Conservation (phyloP, 2,113 vertebrate genomes). For the Bettongia penicillata region DNA sequence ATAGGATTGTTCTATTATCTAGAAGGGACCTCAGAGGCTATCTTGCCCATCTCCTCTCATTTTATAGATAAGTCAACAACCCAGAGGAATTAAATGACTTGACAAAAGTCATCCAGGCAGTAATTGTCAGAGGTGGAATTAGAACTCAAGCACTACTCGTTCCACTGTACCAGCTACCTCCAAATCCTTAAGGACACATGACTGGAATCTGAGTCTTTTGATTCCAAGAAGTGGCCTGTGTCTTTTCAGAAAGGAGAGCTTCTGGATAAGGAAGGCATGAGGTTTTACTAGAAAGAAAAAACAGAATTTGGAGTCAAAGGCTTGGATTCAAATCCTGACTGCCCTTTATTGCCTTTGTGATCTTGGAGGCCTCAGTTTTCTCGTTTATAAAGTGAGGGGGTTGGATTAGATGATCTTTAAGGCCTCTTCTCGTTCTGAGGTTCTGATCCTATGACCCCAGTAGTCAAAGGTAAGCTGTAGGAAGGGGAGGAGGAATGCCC, state of each 20-base stretch:
- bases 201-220: neutral
- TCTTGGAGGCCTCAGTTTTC: neutral
- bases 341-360: no score
- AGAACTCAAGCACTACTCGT: neutral
- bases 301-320: neutral
- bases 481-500: neutral
- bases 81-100: neutral
- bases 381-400: neutral
- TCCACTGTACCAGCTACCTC: neutral
- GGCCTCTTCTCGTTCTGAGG: neutral
- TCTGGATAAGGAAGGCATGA: neutral
- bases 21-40: neutral
- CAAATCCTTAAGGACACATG: no score
- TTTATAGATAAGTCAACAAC: neutral
- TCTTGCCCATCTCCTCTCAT: neutral
- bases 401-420: neutral
- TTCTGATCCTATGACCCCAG: neutral
- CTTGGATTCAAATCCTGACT: neutral
- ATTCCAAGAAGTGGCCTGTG: neutral
- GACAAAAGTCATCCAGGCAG: neutral
- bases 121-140: neutral
- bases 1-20: neutral
- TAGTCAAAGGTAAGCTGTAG: neutral
- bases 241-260: neutral
- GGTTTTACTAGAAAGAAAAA: neutral